A percentile compares a stretch with the other conserved stretches of the same genome.
Evolutionary conservation across 1,140 invertebrate species (phyloP).

Genomic region (Spodoptera litura): DNA sequence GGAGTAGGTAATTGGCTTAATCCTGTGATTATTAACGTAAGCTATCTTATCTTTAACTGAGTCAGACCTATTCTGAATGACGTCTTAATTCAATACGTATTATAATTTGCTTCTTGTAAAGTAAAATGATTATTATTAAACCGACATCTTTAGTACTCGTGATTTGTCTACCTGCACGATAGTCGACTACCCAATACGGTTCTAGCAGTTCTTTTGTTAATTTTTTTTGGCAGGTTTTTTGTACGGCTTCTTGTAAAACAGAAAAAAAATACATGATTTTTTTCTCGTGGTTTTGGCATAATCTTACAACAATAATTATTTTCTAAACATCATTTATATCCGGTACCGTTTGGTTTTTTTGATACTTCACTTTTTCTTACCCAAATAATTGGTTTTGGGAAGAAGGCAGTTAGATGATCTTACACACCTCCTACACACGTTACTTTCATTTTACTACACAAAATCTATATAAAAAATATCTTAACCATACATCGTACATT

Average conservation of each 20-base stretch:
- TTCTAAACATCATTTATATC: constrained; percentile 46
- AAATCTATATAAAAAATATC: background rate
- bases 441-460: background rate
- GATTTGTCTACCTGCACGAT: constrained; percentile 46
- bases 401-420: too few species aligned
- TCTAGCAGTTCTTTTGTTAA: constrained; percentile 45
- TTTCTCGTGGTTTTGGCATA: background rate
- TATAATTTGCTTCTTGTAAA: background rate
- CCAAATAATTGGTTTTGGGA: too few species aligned
- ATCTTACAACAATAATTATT: constrained; percentile 48
- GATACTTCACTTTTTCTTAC: background rate
- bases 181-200: constrained; percentile 40
- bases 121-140: constrained; percentile 30
- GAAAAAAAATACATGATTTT: constrained; percentile 32
- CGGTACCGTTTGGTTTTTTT: constrained; percentile 21
- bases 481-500: too few species aligned
- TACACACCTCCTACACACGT: too few species aligned
- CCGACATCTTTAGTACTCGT: constrained; percentile 38
- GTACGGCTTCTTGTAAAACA: constrained; percentile 26
- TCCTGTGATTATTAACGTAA: too few species aligned
- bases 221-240: constrained; percentile 52
- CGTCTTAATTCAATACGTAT: too few species aligned
- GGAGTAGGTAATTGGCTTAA: background rate
- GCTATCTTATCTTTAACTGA: too few species aligned
- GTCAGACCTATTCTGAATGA: too few species aligned